Evolutionary conservation across 2,888 invertebrate genomes (phyloP).

Genomic region (Phaonia tiefii): DNA sequence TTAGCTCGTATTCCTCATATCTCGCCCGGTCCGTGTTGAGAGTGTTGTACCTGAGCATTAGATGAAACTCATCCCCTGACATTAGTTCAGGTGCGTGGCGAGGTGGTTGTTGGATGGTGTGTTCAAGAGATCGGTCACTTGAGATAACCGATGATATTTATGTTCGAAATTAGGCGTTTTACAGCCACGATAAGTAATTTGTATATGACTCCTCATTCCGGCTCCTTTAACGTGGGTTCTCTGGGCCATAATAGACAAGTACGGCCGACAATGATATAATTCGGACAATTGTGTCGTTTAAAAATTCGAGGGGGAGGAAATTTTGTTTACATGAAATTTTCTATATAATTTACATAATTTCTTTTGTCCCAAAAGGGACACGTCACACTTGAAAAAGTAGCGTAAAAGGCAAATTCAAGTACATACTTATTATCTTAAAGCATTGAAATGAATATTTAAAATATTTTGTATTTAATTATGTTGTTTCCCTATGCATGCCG

Average conservation of each 20-base stretch:
- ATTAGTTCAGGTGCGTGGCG: conserved; percentile 24
- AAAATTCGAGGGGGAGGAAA: conserved; percentile 6
- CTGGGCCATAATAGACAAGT: conserved; percentile 56
- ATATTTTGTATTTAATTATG: too few relatives aligned
- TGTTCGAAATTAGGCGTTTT: conserved; percentile 78
- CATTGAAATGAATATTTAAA: too few relatives aligned
- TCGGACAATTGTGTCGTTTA: conserved; percentile 58
- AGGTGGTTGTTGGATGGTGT: conserved; percentile 17
- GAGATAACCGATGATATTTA: conserved; percentile 76
- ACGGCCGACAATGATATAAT: conserved; percentile 60
- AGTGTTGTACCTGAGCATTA: conserved; percentile 17
- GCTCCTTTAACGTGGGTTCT: conserved; percentile 37
- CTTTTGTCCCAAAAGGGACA: too few relatives aligned
- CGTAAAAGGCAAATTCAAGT: too few relatives aligned
- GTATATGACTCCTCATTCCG: conserved; percentile 48
- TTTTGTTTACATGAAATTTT: conserved; percentile 59
- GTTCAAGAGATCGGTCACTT: conserved; percentile 73
- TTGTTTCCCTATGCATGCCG: too few relatives aligned
- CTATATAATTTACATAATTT: conserved; percentile 57
- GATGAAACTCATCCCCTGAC: conserved; percentile 33
- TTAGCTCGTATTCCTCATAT: conserved; percentile 48
- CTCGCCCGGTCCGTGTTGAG: neutral
- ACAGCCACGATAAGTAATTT: conserved; percentile 79
- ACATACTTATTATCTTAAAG: too few relatives aligned
- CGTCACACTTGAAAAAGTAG: too few relatives aligned